Base-by-base conservation (phyloP, 2,113 vertebrate species). In the Nibea albiflora region DNA sequence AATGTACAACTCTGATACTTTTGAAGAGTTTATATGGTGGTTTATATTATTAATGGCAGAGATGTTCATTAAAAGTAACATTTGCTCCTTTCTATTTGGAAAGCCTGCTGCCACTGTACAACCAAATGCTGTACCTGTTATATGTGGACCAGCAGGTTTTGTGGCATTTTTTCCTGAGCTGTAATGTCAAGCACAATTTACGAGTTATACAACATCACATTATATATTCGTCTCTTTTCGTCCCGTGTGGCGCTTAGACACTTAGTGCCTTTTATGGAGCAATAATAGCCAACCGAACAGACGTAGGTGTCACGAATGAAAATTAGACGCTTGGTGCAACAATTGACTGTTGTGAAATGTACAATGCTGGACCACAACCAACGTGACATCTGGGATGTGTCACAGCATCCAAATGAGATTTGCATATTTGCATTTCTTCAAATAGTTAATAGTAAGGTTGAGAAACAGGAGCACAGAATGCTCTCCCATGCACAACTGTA, bases 11-110 rank as follows among this genome's bases (percentile, higher is more conserved):
- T n/a, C 50, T 76, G 14, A 11, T 65, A 11, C 10, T 17, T 24
- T 5, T 60, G 8, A 74, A 52, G n/a, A 54, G 53, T 63, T 81
- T 66, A 72, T 75, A 70, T 26, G 71, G 61, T 42, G 61, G n/a
- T 67, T 70, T 53, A 4, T 61, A 26, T 63, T 47, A 14, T 70
- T 81, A 20, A 68, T 15, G 49, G 26, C 52, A 35, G 49, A 57
- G 5, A 73, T 7, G 26, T 54, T 68, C 20, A 61, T 73, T n/a
- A 52, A 39, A 77, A 53, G 24, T 57, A 56, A 57, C 11, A 42
- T 3, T 35, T 35, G 14, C 35, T 65, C 22, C 58, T 50, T 31
- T 39, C 8, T 39, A 39, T 39, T 39, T 39, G 35, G 15, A 31
- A 61, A 66, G 54, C 16, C 31, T 20, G 58, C 46, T 58, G 16